Conservation (phyloP, 1,140 invertebrate species). For the Lasioglossum baleicum region DNA sequence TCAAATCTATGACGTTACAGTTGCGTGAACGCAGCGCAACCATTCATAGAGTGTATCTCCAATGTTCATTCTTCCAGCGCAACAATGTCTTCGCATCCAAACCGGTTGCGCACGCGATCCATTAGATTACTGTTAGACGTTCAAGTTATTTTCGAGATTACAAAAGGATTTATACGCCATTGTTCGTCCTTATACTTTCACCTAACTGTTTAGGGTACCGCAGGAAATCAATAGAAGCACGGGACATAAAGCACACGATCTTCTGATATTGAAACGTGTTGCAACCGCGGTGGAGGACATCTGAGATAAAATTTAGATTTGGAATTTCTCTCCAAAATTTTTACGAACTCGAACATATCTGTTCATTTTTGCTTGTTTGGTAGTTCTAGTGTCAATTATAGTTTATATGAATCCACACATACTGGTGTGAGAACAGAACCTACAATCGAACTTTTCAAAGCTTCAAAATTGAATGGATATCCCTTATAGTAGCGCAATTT, state of each 20-base stretch:
- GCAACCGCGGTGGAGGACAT: background rate
- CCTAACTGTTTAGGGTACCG: background rate
- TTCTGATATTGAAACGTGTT: too few relatives aligned
- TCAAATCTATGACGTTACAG: background rate
- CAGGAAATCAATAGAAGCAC: background rate
- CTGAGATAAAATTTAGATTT: too few relatives aligned
- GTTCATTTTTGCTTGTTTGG: too few relatives aligned
- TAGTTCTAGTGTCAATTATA: too few relatives aligned
- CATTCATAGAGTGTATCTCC: slow-evolving; percentile 22
- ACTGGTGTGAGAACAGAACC: too few relatives aligned
- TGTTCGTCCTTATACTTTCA: slow-evolving; percentile 40
- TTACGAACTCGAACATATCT: too few relatives aligned
- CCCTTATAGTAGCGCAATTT: too few relatives aligned
- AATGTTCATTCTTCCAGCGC: background rate
- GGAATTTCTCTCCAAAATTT: too few relatives aligned
- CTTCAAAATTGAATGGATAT: too few relatives aligned
- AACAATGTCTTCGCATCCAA: slow-evolving; percentile 30
- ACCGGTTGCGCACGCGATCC: slow-evolving; percentile 27
- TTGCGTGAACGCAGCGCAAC: background rate
- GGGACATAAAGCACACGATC: background rate
- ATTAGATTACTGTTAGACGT: slow-evolving; percentile 32
- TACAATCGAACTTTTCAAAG: too few relatives aligned
- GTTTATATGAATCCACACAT: too few relatives aligned
- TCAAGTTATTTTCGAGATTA: slow-evolving; percentile 33
- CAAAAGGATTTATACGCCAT: slow-evolving; percentile 18